Conservation (phyloP, 2,888 invertebrate species). For the Cosmopolites sordidus region DNA sequence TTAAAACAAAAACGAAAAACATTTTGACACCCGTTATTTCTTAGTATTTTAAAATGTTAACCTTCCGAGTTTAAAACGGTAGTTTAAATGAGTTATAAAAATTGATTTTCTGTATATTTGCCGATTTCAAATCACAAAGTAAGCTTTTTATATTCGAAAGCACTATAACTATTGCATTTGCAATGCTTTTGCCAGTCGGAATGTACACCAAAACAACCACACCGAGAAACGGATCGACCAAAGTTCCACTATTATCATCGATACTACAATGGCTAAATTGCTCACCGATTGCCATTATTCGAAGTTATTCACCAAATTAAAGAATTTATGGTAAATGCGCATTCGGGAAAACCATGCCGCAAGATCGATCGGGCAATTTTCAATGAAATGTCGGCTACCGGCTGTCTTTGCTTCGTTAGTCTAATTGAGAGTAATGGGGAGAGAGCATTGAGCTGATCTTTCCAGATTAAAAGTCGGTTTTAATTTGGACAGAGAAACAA, state of each 20-base stretch:
- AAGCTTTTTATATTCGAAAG: too few species aligned
- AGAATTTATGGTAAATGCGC: constrained; percentile 30
- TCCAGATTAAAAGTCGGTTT: constrained; percentile 1
- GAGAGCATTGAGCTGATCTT: not conserved
- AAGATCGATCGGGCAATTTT: constrained; percentile 17
- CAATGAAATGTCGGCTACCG: constrained; percentile 14
- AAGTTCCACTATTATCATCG: constrained; percentile 26
- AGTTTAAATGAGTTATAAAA: too few species aligned
- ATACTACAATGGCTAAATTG: constrained; percentile 28
- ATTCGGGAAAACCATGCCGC: constrained; percentile 18
- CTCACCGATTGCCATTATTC: constrained; percentile 30
- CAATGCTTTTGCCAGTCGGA: too few species aligned
- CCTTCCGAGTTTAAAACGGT: too few species aligned
- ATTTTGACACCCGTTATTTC: too few species aligned
- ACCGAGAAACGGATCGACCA: too few species aligned
- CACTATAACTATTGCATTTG: too few species aligned
- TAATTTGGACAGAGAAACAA: not conserved
- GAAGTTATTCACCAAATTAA: constrained; percentile 34
- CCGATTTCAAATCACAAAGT: too few species aligned
- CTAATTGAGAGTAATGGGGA: constrained; percentile 21
- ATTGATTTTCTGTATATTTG: too few species aligned
- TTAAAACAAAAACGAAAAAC: too few species aligned
- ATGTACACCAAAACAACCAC: too few species aligned
- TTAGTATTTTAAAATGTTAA: too few species aligned
- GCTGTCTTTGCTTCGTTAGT: constrained; percentile 12